Evolutionary conservation across 2,888 invertebrate species (phyloP).

Genomic region (Heliconius ethilla): DNA sequence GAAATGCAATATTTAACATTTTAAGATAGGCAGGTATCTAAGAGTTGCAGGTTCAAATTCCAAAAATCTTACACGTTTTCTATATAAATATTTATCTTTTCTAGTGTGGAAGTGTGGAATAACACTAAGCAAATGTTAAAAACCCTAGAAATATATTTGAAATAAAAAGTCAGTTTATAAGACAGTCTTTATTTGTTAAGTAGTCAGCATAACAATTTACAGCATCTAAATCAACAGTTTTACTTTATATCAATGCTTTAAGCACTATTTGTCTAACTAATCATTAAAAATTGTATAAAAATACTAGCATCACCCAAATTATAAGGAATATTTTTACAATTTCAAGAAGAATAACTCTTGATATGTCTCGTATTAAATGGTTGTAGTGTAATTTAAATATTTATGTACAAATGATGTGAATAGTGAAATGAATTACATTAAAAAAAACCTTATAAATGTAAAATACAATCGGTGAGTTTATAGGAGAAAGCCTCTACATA

Average conservation of each 20-base stretch:
- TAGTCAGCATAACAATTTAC: slow-evolving; percentile 67
- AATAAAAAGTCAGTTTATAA: slow-evolving; percentile 48
- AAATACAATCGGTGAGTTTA: slow-evolving; percentile 60
- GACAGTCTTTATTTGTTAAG: slow-evolving; percentile 74
- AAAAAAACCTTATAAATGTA: slow-evolving; percentile 47
- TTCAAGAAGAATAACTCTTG: neutral
- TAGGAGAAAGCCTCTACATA: slow-evolving; percentile 58
- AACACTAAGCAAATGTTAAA: too few relatives aligned
- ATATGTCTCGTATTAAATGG: neutral
- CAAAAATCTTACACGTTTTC: too few relatives aligned
- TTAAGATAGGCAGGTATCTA: too few relatives aligned
- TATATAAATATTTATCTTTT: too few relatives aligned
- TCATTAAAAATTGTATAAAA: neutral
- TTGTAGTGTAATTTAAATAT: neutral
- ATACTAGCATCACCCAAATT: neutral
- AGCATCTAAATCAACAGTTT: slow-evolving; percentile 56
- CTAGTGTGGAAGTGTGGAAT: too few relatives aligned
- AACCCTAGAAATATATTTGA: neutral
- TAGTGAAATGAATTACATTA: neutral
- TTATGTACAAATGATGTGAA: neutral
- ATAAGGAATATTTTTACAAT: neutral
- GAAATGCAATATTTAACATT: too few relatives aligned
- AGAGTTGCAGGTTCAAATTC: too few relatives aligned
- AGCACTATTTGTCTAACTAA: slow-evolving; percentile 14
- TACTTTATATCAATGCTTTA: slow-evolving; percentile 5